Percentiles rank a stretch among this genome's conserved stretches.
Evolutionary conservation across 1,140 invertebrate genomes (phyloP).

Genomic region (Eurytemora carolleeae): DNA sequence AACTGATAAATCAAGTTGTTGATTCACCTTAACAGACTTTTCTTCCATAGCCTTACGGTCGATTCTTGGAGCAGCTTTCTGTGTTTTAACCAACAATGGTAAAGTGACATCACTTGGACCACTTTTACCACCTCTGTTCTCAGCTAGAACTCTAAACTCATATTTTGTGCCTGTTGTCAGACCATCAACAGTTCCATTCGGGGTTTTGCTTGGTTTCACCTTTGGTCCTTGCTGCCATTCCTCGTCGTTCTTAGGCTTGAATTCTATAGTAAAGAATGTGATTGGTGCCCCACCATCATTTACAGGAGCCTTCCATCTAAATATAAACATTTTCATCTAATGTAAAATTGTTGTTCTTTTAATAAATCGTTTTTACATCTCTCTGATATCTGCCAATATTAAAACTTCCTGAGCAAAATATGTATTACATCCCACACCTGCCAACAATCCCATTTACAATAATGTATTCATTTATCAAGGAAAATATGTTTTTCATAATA

Average conservation of each 20-base stretch:
- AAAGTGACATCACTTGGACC: constrained; percentile 84
- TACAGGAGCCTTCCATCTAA: constrained; percentile 88
- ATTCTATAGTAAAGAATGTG: constrained; percentile 76
- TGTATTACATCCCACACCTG: too few relatives aligned
- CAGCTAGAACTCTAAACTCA: constrained; percentile 77
- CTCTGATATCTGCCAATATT: too few relatives aligned
- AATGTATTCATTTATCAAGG: too few relatives aligned
- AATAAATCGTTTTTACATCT: too few relatives aligned
- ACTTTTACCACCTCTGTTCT: constrained; percentile 87
- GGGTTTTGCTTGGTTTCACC: constrained; percentile 45
- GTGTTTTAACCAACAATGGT: constrained; percentile 81
- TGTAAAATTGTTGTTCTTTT: too few relatives aligned
- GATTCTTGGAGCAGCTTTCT: constrained; percentile 18
- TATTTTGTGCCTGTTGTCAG: constrained; percentile 85
- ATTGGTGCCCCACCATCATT: constrained; percentile 90
- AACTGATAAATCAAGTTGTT: constrained; percentile 69
- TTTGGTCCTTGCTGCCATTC: constrained; percentile 52
- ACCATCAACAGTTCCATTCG: constrained; percentile 58
- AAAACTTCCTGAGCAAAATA: too few relatives aligned
- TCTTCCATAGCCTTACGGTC: background rate
- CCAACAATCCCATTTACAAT: too few relatives aligned
- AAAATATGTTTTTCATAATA: too few relatives aligned
- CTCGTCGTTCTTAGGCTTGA: constrained; percentile 51
- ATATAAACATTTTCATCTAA: constrained; percentile 71
- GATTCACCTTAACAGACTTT: constrained; percentile 54